Percentiles rank a stretch among this genome's conserved stretches.
These are phyloP conservation scores for Mormyrus hasselquistii DNA, from an alignment of 2,797 vertebrate genomes.

Conservation along the genomic window DNA sequence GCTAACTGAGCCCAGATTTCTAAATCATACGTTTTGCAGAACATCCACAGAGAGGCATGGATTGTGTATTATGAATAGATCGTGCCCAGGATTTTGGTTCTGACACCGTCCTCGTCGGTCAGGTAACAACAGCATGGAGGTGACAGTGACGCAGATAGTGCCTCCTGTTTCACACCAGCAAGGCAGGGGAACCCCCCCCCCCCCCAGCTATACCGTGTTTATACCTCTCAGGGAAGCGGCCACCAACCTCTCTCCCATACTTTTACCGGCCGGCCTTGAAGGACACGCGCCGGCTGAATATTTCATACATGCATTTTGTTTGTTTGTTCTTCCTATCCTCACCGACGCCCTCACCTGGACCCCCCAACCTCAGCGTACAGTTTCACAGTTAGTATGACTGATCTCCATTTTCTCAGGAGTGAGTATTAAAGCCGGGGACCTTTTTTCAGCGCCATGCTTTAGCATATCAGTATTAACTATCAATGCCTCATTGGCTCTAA, in stretches of 20 bases:
- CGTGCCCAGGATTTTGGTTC: not conserved
- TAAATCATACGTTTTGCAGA: not conserved
- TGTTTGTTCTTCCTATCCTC: not conserved
- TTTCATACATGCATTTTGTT: constrained; percentile 16
- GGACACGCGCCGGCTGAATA: constrained; percentile 9
- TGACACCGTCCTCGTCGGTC: not conserved
- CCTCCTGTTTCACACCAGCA: not conserved
- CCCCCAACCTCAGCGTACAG: not conserved
- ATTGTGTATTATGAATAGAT: not conserved
- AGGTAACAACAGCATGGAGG: not conserved
- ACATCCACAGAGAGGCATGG: not conserved
- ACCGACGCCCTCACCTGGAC: not conserved
- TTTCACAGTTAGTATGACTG: not conserved
- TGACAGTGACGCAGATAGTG: not conserved
- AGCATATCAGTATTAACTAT: not conserved
- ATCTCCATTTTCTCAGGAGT: not conserved
- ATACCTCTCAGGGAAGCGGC: not conserved
- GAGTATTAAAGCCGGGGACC: not conserved
- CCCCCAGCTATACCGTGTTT: not conserved
- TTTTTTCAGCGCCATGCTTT: not conserved
- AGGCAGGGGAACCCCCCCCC: not conserved
- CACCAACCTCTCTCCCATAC: not conserved
- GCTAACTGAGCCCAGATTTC: not conserved
- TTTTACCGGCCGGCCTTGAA: constrained; percentile 16
- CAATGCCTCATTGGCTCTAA: not conserved